These are phyloP conservation scores for Elephas maximus DNA, from an alignment of 2,113 vertebrate species.

Conservation along the genomic window DNA sequence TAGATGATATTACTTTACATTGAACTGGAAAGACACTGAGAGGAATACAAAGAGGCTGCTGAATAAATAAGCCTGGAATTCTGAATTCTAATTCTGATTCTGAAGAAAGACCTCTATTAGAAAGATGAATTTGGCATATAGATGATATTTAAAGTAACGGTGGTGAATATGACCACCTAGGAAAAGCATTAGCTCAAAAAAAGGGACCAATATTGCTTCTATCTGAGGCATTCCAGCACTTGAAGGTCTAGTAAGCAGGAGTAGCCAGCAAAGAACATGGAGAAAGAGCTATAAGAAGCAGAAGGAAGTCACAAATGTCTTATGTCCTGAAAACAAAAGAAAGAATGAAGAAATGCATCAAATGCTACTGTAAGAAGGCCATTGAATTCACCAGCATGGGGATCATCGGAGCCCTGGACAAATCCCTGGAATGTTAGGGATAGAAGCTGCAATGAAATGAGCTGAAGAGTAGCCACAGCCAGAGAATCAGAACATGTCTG, in stretches of 20 bases:
- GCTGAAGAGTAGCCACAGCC: neutral
- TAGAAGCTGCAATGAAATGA: neutral
- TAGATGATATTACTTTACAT: neutral
- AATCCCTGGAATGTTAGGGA: neutral
- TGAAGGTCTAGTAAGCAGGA: neutral
- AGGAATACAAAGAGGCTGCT: neutral
- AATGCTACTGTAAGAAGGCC: neutral
- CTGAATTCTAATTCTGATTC: neutral
- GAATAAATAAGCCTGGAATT: neutral
- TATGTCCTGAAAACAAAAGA: neutral
- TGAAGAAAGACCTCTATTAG: neutral
- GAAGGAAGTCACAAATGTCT: neutral
- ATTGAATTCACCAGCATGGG: neutral
- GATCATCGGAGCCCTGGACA: neutral
- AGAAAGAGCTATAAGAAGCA: neutral
- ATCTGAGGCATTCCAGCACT: neutral
- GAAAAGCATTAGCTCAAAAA: neutral
- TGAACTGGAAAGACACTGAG: neutral
- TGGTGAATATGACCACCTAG: neutral
- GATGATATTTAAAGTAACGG: neutral
- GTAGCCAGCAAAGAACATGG: neutral
- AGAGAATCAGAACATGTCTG: neutral
- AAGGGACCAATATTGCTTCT: neutral
- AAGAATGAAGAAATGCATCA: neutral
- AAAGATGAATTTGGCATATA: neutral